These are phyloP conservation scores for Zaprionus lineosus DNA, from an alignment of 2,888 invertebrate genomes.

Conservation along the genomic window DNA sequence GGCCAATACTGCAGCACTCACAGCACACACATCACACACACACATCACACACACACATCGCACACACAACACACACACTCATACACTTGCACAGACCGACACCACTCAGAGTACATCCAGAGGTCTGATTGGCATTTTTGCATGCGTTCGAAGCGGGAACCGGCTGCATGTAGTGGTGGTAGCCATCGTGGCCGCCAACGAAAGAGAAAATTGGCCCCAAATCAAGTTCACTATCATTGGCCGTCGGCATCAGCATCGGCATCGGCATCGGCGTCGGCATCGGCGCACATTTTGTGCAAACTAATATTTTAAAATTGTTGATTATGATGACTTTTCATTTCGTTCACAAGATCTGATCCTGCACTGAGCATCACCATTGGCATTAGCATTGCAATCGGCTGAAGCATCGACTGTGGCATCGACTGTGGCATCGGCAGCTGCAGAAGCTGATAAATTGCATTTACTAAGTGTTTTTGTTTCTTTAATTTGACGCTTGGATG, in stretches of 20 bases:
- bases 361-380: too few species aligned
- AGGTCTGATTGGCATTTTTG: constrained; percentile 67
- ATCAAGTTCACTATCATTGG: constrained; percentile 69
- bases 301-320: constrained; percentile 68
- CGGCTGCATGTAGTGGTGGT: constrained; percentile 28
- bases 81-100: constrained; percentile 12
- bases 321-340: constrained; percentile 71
- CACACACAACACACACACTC: constrained; percentile 13
- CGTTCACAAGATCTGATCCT: constrained; percentile 55
- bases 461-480: constrained; percentile 45
- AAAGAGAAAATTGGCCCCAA: constrained; percentile 68
- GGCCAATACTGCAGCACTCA: constrained; percentile 21
- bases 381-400: constrained; percentile 51
- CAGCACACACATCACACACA: constrained; percentile 14
- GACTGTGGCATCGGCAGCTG: constrained; percentile 7
- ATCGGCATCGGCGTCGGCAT: too few species aligned
- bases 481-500: constrained; percentile 59
- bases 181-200: constrained; percentile 43
- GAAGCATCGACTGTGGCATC: constrained; percentile 1
- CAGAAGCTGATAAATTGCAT: constrained; percentile 44
- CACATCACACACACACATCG: constrained; percentile 11
- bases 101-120: too few species aligned
- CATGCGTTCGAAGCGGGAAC: constrained; percentile 53
- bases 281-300: constrained; percentile 53
- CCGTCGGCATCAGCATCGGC: constrained; percentile 42